A percentile compares a stretch with the other conserved stretches of the same genome.
These are phyloP conservation scores for Drosophila micromelanica DNA, from an alignment of 1,140 invertebrate genomes.

Conservation along the genomic window DNA sequence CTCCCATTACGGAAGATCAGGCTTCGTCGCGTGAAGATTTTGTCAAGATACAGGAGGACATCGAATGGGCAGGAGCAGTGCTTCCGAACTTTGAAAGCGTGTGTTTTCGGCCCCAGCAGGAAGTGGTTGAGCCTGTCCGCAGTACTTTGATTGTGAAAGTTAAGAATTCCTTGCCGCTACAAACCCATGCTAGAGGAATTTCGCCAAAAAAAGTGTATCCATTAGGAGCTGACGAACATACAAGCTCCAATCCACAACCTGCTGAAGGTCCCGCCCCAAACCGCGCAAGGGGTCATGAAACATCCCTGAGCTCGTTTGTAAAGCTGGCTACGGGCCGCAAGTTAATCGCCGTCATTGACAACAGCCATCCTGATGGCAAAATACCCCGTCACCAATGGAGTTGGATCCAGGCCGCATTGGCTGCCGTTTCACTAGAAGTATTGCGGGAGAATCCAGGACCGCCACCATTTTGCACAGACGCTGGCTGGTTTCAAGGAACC, in stretches of 20 bases:
- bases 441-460: constrained; percentile 23
- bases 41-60: constrained; percentile 17
- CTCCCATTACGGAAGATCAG: constrained; percentile 13
- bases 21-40: constrained; percentile 14
- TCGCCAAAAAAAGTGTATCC: background rate
- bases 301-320: background rate
- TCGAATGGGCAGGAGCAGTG: constrained; percentile 21
- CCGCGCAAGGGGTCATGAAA: background rate
- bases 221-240: background rate
- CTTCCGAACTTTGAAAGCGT: background rate
- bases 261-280: background rate
- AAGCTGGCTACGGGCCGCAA: constrained; percentile 9
- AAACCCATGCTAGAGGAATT: background rate
- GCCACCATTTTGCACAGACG: constrained; percentile 18
- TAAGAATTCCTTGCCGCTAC: background rate
- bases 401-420: constrained; percentile 27
- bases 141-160: constrained; percentile 14
- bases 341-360: constrained; percentile 23
- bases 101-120: too few relatives aligned
- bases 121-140: background rate
- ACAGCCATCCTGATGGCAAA: constrained; percentile 10
- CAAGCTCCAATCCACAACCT: too few relatives aligned
- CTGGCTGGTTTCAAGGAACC: constrained; percentile 26
- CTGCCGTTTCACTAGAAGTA: constrained; percentile 22
- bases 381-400: constrained; percentile 19